These are phyloP conservation scores for Entosphenus tridentatus DNA, from an alignment of 2,113 vertebrate genomes.

Conservation along the genomic window DNA sequence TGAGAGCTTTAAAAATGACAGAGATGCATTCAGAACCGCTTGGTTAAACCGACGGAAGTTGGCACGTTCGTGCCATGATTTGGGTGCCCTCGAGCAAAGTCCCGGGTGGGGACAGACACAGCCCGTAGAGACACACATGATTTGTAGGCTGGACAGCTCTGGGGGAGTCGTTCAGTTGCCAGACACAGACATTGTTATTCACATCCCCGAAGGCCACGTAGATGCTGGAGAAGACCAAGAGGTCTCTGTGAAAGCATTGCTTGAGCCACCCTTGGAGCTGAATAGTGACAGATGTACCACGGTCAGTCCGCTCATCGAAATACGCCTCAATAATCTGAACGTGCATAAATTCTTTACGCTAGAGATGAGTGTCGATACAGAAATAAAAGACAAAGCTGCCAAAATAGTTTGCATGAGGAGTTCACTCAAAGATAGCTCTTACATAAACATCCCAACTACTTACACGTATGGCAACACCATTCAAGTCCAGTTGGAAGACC, in stretches of 20 bases:
- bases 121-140: constrained; percentile 62
- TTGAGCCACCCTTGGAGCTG: constrained; percentile 66
- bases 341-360: constrained; percentile 41
- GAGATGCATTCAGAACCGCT: constrained; percentile 69
- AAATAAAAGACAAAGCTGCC: constrained; percentile 34
- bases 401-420: constrained; percentile 54
- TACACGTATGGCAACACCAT: constrained; percentile 49
- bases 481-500: constrained; percentile 55
- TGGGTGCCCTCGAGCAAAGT: constrained; percentile 65
- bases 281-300: constrained; percentile 64
- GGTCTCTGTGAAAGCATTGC: constrained; percentile 63
- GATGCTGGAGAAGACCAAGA: constrained; percentile 51
- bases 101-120: constrained; percentile 94
- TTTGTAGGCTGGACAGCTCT: constrained; percentile 59
- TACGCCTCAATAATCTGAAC: constrained; percentile 77
- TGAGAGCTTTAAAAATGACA: constrained; percentile 10
- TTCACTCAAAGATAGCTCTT: constrained; percentile 64
- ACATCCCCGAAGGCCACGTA: constrained; percentile 58
- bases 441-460: constrained; percentile 26
- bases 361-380: constrained; percentile 66
- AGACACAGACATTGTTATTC: constrained; percentile 61
- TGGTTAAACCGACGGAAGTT: constrained; percentile 84
- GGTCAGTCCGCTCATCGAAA: constrained; percentile 68
- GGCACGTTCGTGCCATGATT: constrained; percentile 73
- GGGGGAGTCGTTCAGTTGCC: constrained; percentile 73